Conservation (phyloP, 1,140 invertebrate species). For the Trichonephila clavata region DNA sequence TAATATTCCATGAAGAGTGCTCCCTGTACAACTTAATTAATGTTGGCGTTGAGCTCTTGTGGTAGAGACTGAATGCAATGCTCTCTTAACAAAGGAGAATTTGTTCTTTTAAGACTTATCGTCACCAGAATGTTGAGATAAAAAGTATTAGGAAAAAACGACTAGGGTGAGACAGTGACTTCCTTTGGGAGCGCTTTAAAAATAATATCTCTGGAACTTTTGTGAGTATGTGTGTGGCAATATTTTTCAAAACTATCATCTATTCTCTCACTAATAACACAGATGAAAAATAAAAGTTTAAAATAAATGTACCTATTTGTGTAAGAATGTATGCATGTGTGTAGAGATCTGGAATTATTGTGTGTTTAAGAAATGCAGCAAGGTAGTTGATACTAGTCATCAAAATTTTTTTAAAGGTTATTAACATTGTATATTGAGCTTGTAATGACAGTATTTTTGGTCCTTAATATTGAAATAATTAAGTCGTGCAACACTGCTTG, state of each 20-base stretch:
- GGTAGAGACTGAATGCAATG: conserved; percentile 34
- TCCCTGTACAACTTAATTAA: conserved; percentile 71
- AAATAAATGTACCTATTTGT: neutral
- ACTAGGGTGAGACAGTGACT: neutral
- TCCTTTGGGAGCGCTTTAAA: neutral
- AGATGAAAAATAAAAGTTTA: neutral
- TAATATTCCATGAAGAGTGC: conserved; percentile 73
- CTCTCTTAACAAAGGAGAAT: conserved; percentile 47
- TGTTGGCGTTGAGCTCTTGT: conserved; percentile 72
- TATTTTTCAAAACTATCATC: neutral
- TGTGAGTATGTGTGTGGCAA: neutral
- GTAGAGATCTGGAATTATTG: neutral
- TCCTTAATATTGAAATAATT: too few relatives aligned
- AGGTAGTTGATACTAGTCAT: too few relatives aligned
- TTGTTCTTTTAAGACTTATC: conserved; percentile 3
- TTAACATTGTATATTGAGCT: too few relatives aligned
- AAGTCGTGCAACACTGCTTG: too few relatives aligned
- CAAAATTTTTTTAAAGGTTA: too few relatives aligned
- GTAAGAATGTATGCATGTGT: neutral
- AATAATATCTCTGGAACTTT: neutral
- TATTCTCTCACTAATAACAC: neutral
- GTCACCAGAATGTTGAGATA: conserved; percentile 13
- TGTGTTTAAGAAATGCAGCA: too few relatives aligned
- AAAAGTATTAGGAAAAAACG: neutral
- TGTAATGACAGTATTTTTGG: too few relatives aligned